A percentile compares a stretch with the other conserved stretches of the same genome.
These are phyloP conservation scores for Neopelma chrysocephalum DNA, from an alignment of 2,797 vertebrate species.

Conservation along the genomic window DNA sequence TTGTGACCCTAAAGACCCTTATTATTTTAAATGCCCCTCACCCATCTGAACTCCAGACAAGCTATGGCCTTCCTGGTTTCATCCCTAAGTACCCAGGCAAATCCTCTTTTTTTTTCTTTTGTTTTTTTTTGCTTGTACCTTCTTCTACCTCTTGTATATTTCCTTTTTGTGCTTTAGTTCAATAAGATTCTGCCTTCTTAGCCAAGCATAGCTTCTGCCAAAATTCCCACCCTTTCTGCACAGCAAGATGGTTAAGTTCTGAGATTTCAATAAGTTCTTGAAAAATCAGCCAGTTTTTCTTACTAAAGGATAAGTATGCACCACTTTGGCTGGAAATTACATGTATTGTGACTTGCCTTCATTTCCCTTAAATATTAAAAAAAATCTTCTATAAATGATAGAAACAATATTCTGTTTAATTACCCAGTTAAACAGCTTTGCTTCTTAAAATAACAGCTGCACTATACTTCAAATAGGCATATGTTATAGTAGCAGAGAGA, in stretches of 20 bases:
- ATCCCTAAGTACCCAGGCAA: not conserved
- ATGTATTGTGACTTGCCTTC: not conserved
- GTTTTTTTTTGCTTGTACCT: fast-evolving
- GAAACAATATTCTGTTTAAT: slow-evolving; percentile 48
- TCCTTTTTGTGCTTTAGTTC: not conserved
- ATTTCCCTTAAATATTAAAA: slow-evolving; percentile 40
- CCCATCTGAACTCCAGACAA: not conserved
- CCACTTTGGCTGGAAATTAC: not conserved
- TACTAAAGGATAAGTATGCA: not conserved
- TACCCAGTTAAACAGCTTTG: slow-evolving; percentile 44
- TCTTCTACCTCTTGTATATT: not conserved
- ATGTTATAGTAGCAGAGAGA: slow-evolving; percentile 19
- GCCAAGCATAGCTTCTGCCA: not conserved
- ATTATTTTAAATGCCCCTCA: not conserved
- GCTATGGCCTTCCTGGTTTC: not conserved
- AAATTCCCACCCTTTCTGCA: not conserved
- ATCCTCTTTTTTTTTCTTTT: not conserved
- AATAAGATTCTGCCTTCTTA: not conserved
- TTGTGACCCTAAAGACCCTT: not conserved
- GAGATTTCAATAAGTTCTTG: not conserved
- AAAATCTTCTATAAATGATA: slow-evolving; percentile 20
- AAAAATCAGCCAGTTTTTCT: not conserved
- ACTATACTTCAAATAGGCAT: slow-evolving; percentile 4
- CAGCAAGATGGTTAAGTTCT: not conserved
- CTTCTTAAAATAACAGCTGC: slow-evolving; percentile 49